Percentiles rank a stretch among this genome's conserved stretches.
phyloP scores from a whole-genome alignment of 2,797 vertebrate species.

The Gastrophryne carolinensis region DNA sequence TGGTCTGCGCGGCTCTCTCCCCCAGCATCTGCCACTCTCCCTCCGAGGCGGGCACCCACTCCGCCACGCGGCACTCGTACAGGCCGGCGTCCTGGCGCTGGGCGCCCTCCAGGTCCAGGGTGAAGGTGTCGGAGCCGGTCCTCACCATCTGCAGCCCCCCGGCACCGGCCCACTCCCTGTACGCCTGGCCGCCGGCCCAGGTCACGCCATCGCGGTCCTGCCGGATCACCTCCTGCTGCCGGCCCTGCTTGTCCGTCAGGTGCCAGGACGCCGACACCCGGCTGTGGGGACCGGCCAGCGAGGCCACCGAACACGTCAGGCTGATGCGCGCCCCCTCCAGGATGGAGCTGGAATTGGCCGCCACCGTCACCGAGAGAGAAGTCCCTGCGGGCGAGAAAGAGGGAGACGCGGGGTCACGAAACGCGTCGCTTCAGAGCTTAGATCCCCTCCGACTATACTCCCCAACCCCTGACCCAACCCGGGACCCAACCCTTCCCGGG shows the following conservation, averaged over 20 bases:
- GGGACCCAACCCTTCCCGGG: too few species aligned
- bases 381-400: constrained; percentile 73
- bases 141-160: constrained; percentile 75
- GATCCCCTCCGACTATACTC: too few species aligned
- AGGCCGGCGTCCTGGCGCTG: constrained; percentile 71
- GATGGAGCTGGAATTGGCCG: constrained; percentile 82
- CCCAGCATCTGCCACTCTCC: constrained; percentile 88
- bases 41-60: constrained; percentile 74
- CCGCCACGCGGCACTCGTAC: constrained; percentile 74
- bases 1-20: constrained; percentile 74
- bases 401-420: too few species aligned
- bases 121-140: constrained; percentile 70
- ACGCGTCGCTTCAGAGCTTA: too few species aligned
- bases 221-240: constrained; percentile 76
- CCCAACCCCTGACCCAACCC: too few species aligned
- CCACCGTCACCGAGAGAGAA: constrained; percentile 86
- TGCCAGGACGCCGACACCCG: constrained; percentile 86
- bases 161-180: constrained; percentile 69
- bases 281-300: constrained; percentile 67
- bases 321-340: constrained; percentile 86
- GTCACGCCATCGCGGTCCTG: constrained; percentile 78
- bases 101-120: constrained; percentile 73
- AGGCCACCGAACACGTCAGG: constrained; percentile 80
- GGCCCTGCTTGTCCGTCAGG: constrained; percentile 76
- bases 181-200: constrained; percentile 66